Conservation (phyloP, 2,888 invertebrate species). For the Geophilus truncorum region DNA sequence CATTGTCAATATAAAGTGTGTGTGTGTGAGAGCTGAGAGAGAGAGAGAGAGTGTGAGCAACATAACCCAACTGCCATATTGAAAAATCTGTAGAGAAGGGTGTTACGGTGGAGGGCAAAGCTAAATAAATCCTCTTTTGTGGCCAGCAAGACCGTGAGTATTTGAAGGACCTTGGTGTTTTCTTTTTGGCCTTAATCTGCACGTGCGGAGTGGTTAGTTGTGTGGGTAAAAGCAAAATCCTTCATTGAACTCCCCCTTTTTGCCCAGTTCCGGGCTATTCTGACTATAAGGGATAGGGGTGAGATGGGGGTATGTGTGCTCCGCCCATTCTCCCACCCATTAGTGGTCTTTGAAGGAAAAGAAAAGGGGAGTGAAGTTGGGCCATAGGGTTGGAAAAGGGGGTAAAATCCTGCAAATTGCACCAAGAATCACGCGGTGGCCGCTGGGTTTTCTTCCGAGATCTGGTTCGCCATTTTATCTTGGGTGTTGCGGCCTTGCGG, state of each 20-base stretch:
- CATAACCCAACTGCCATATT: background rate
- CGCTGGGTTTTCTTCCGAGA: background rate
- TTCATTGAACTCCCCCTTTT: background rate
- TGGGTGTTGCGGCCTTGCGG: no score
- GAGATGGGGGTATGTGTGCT: background rate
- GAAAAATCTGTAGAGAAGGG: background rate
- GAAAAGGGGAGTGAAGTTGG: background rate
- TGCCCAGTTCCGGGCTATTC: background rate
- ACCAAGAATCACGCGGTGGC: background rate
- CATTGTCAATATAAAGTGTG: background rate
- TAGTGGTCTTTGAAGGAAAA: conserved; percentile 10
- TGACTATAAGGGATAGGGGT: background rate
- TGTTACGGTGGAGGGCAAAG: background rate
- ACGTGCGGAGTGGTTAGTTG: conserved; percentile 10
- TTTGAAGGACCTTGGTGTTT: conserved; percentile 10
- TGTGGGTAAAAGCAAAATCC: background rate
- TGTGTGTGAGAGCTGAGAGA: no score
- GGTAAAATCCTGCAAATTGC: background rate
- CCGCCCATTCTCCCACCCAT: conserved; percentile 2
- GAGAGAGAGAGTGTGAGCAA: background rate
- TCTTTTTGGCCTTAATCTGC: conserved; percentile 4
- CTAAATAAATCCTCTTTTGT: background rate
- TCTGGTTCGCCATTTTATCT: no score
- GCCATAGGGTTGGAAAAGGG: background rate
- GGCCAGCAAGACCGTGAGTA: background rate